Evolutionary conservation across 2,113 vertebrate species (phyloP).

Genomic region (Procavia capensis): DNA sequence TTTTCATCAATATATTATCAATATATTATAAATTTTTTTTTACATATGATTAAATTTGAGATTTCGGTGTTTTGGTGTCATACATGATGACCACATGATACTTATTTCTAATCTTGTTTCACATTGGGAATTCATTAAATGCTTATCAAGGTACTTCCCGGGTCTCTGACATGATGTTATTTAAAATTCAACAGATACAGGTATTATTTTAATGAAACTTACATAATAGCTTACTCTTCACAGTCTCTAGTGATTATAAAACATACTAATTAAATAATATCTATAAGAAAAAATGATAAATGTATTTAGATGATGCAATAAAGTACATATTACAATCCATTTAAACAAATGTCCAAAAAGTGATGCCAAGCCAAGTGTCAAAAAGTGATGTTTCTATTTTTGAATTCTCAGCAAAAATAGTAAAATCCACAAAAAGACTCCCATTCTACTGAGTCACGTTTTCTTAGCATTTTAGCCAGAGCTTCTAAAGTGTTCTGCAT

Average conservation of each 20-base stretch:
- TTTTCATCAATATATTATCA: slow-evolving; percentile 12
- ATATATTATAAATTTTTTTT: slow-evolving; percentile 13
- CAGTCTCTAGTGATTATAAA: not conserved
- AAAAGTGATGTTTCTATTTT: no score
- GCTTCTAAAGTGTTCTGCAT: no score
- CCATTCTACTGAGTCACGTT: no score
- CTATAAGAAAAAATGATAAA: not conserved
- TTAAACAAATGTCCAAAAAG: not conserved
- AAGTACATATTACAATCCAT: not conserved
- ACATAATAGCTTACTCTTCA: not conserved
- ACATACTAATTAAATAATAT: not conserved
- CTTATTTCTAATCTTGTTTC: not conserved
- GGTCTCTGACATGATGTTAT: not conserved
- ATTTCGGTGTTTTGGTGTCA: not conserved
- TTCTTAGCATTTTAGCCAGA: no score
- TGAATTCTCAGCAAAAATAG: no score
- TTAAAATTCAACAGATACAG: not conserved
- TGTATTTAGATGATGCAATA: not conserved
- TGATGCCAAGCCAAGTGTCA: no score
- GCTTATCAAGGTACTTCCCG: not conserved
- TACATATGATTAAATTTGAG: not conserved
- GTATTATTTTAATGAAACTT: not conserved
- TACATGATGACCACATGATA: not conserved
- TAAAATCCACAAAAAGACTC: no score
- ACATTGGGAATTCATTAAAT: not conserved